phyloP scores from a whole-genome alignment of 1,140 invertebrate species.

The Apis dorsata region DNA sequence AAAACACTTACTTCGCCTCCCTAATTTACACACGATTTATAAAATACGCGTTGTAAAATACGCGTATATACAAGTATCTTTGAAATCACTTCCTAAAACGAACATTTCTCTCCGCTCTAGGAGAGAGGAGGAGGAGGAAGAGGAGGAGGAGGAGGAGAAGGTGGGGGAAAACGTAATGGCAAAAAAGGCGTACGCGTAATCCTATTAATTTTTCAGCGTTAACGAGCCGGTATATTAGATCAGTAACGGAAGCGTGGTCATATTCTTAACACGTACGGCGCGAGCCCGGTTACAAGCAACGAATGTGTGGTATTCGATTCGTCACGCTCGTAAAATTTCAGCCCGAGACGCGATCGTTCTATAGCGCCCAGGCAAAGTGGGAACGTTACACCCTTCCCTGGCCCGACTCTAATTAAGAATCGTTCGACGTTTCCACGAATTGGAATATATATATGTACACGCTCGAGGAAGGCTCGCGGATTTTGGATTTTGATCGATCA shows the following conservation, averaged over 20 bases:
- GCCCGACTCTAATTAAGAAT: neutral
- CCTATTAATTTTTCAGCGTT: slow-evolving; percentile 7
- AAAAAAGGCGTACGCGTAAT: neutral
- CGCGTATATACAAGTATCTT: no score
- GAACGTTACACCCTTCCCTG: neutral
- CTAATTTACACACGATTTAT: no score
- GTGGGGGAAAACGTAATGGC: neutral
- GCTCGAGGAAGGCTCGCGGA: no score
- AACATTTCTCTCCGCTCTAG: no score
- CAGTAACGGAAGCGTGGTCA: slow-evolving; percentile 22
- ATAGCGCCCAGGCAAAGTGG: neutral
- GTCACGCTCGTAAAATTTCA: slow-evolving; percentile 12
- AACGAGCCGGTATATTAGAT: slow-evolving; percentile 13
- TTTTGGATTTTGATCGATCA: neutral
- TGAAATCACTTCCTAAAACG: no score
- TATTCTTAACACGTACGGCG: neutral
- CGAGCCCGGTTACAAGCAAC: neutral
- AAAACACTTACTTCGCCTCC: no score
- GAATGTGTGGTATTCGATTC: slow-evolving; percentile 1
- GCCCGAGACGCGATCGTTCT: neutral
- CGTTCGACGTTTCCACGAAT: neutral
- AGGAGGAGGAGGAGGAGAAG: neutral
- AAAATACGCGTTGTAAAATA: no score
- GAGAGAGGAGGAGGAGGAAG: neutral
- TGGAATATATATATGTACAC: no score